Conservation (phyloP, 2,888 invertebrate genomes). For the Callyntrura guangdongensis region DNA sequence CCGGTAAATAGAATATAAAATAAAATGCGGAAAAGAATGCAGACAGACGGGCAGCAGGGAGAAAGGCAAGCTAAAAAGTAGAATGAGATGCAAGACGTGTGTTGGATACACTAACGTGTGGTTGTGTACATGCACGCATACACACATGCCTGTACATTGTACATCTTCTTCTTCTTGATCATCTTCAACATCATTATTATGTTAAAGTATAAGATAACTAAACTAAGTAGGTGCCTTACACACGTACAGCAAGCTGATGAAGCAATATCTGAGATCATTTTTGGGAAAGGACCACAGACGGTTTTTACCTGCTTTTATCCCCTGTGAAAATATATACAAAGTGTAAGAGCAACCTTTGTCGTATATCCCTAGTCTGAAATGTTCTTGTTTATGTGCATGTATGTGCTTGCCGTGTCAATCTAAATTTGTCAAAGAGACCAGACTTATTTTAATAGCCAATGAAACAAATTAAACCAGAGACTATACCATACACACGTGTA, state of each 20-base stretch:
- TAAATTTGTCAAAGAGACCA: not conserved
- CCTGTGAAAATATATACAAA: not conserved
- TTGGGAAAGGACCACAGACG: not conserved
- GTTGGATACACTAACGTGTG: conserved; percentile 3
- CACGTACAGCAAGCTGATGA: not conserved
- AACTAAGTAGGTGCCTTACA: not conserved
- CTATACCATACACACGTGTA: not conserved
- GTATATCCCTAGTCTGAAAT: not conserved
- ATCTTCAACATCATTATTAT: not conserved
- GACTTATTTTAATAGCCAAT: conserved; percentile 54
- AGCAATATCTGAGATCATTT: not conserved
- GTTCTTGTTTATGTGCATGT: conserved; percentile 1
- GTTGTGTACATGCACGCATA: not conserved
- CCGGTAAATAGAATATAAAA: conserved; percentile 67
- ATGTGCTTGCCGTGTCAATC: conserved; percentile 25
- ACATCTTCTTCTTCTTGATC: no score
- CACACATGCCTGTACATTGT: conserved; percentile 42
- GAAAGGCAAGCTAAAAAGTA: not conserved
- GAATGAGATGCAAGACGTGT: conserved; percentile 48
- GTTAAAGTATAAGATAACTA: conserved; percentile 16
- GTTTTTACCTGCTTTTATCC: conserved; percentile 16
- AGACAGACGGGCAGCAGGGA: conserved; percentile 28
- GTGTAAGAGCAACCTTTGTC: not conserved
- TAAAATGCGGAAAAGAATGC: conserved; percentile 58
- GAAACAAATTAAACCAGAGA: conserved; percentile 37